Evolutionary conservation across 2,888 invertebrate genomes (phyloP), one percentile per base, ranked within the genome.

Genomic region (Microplitis deprimator): DNA sequence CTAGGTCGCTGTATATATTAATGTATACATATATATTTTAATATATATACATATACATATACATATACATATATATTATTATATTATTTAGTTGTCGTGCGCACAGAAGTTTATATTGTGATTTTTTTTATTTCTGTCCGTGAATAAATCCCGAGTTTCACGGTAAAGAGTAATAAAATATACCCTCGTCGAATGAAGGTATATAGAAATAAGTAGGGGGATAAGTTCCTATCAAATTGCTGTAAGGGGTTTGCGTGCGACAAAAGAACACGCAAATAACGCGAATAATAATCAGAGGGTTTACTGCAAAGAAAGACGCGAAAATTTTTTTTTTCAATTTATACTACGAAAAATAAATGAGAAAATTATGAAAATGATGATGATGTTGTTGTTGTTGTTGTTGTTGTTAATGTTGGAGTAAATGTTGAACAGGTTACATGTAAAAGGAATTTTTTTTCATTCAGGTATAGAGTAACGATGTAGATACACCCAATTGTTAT

Each of bases 1-100:
- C 85, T 79, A 82, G 80, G 61, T 74, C 6, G 59, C 8, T 29
- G 16, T 73, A 13, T 61, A 20, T 40, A 17, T 61, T 41, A 13
- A 7, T 50, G 50, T 77, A 50, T 77, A 39, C 38, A 29, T 73
- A 20, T 50, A 17, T 68, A 60, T 77, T 13, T 70, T n/a, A 39
- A 10, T 60, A 17, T 64, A 8, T 38, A n/a, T 70, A 61, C 29
- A 8, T 2, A 17, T 38, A 16, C 29, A 8, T 2, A 17, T 38
- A 16, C 40, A 29, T 29, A 29, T 29, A 29, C 4, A 29, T 20
- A 20, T 20, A 29, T 38, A 40, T 68, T 68, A 13, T 50, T 13
- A 50, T 68, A 13, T 50, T 13, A 50, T 50, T 13, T 50, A 50
- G 50, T 50, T 50, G 50, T 50, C 50, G 50, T 50, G 50, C 50